These are phyloP conservation scores for Helleia helle DNA, from an alignment of 2,888 invertebrate species.

Conservation along the genomic window DNA sequence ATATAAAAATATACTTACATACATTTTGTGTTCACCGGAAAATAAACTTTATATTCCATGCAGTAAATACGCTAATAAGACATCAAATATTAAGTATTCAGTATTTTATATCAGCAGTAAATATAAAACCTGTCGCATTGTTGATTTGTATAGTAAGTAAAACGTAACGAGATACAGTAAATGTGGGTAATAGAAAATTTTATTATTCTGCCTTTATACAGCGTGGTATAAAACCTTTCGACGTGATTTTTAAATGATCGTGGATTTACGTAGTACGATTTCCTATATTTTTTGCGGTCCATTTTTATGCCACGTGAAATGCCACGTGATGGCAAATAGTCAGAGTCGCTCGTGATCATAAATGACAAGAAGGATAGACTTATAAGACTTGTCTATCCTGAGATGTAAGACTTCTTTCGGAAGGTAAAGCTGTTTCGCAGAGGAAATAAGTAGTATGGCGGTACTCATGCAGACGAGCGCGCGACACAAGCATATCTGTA, in stretches of 20 bases:
- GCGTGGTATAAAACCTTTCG: background rate
- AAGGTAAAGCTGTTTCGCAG: too few relatives aligned
- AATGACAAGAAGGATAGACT: too few relatives aligned
- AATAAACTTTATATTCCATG: background rate
- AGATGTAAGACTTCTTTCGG: too few relatives aligned
- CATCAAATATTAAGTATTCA: conserved; percentile 8
- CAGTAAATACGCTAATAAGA: conserved; percentile 6
- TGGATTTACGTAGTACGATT: background rate
- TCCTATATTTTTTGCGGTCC: too few relatives aligned
- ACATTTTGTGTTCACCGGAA: background rate
- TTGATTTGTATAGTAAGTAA: conserved; percentile 9
- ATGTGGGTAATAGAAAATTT: conserved; percentile 9
- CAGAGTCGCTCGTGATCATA: too few relatives aligned
- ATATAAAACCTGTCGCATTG: conserved; percentile 9
- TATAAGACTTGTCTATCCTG: too few relatives aligned
- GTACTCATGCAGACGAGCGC: too few relatives aligned
- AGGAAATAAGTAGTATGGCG: too few relatives aligned
- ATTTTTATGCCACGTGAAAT: too few relatives aligned
- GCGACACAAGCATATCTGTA: too few relatives aligned
- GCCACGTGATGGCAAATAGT: too few relatives aligned
- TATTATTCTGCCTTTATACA: conserved; percentile 5
- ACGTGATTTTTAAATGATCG: conserved; percentile 5
- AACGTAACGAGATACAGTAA: conserved; percentile 7
- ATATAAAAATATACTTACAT: background rate
- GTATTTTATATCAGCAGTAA: conserved; percentile 9